Base-by-base conservation (phyloP, 2,797 vertebrate genomes). In the Esox lucius region DNA sequence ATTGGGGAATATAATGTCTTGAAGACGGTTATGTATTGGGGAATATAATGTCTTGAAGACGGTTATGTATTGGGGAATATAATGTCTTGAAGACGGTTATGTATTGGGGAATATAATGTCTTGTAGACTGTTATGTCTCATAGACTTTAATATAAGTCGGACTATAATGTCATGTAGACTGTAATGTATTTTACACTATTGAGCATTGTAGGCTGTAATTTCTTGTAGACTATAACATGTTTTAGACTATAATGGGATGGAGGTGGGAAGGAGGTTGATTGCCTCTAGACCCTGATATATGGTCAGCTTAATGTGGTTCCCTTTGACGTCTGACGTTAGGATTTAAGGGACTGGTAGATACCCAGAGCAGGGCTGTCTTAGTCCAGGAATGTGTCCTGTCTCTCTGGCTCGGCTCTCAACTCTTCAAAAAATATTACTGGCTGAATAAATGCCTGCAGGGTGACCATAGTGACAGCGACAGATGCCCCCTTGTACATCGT, bases 381-480 rank as follows among this genome's bases (percentile, higher is more conserved):
- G 68, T 84, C 71, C 74, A 76, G 83, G 81, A 85, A 82, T 87
- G 80, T 74, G 78, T 73, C 51, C 72, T 74, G 80, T 81, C 70
- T 68, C 67, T 73, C 51, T 56, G 80, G 71, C 78, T 78, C 80
- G 80, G 76, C 79, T 78, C 74, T 72, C 26, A 70, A 86, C 70
- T 82, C 69, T 68, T 78, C 80, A 68, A 86, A 86, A 76, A 85
- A 78, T 73, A 83, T 88, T 78, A 81, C 71, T 71, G 42, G 69
- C 68, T 78, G 71, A 68, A 49, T 80, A 86, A 73, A 76, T 76
- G 83, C 82, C 77, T 85, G 77, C 75, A 53, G 75, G 78, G 80
- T 86, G 77, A n/a, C 85, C 85, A 84, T 88, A 87, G 86, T 87
- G 91, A 92, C 84, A 83, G 84, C 81, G 78, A 89, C 85, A 91